Percentiles rank a stretch among this genome's conserved stretches.
phyloP scores from a whole-genome alignment of 2,888 invertebrate species.

The Ametastegia equiseti region DNA sequence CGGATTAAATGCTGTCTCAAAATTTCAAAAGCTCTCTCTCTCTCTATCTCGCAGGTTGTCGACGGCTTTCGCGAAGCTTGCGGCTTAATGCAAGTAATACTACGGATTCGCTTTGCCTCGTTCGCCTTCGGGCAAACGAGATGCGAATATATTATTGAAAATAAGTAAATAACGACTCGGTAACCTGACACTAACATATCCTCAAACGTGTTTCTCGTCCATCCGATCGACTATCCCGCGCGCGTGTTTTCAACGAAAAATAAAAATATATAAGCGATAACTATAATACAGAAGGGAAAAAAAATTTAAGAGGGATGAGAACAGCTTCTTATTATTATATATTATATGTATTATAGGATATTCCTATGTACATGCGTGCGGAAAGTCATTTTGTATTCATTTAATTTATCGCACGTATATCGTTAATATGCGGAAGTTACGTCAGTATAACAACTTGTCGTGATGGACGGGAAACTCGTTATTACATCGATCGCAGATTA shows the following conservation, averaged over 20 bases:
- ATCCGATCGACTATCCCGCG: not conserved
- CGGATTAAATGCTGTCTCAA: constrained; percentile 7
- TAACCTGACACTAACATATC: constrained; percentile 27
- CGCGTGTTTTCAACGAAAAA: constrained; percentile 14
- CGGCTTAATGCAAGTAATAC: constrained; percentile 31
- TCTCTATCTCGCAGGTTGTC: not conserved
- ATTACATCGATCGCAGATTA: no score
- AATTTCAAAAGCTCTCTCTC: constrained; percentile 23
- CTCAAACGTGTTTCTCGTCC: not conserved
- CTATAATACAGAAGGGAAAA: not conserved
- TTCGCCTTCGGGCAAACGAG: constrained; percentile 3
- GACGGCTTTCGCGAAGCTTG: not conserved
- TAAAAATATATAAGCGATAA: no score
- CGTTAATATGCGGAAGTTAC: no score
- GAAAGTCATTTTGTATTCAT: no score
- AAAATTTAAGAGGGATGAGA: not conserved
- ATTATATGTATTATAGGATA: no score
- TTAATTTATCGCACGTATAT: no score
- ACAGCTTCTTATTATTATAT: not conserved
- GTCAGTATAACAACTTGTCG: no score
- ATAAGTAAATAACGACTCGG: constrained; percentile 22
- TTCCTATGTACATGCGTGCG: no score
- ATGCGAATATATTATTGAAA: constrained; percentile 22
- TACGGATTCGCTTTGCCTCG: constrained; percentile 8
- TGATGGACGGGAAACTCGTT: no score